Evolutionary conservation across 1,140 invertebrate species (phyloP).

Genomic region (Drosophila lini): DNA sequence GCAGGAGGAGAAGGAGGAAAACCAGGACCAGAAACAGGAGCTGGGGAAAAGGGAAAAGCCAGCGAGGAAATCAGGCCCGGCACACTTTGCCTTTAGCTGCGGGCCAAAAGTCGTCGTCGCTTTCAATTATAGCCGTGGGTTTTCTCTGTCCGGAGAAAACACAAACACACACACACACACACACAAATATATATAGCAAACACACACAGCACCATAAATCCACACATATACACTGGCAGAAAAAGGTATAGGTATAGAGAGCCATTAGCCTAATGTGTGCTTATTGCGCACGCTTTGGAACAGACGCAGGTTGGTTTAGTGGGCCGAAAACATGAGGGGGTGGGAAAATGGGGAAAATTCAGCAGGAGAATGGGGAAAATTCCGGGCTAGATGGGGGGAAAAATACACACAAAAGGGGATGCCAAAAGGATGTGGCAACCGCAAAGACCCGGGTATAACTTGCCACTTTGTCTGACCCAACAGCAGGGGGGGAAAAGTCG

Average conservation of each 20-base stretch:
- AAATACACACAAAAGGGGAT: slow-evolving; percentile 7
- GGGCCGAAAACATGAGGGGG: slow-evolving; percentile 7
- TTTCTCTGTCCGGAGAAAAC: slow-evolving; percentile 47
- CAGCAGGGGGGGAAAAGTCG: not conserved
- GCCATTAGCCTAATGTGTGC: slow-evolving; percentile 81
- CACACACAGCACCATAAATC: slow-evolving; percentile 1
- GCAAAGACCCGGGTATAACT: slow-evolving; percentile 30
- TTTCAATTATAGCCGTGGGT: slow-evolving; percentile 62
- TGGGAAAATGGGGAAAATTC: slow-evolving; percentile 8
- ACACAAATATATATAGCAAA: slow-evolving; percentile 18
- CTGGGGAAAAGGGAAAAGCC: slow-evolving; percentile 5
- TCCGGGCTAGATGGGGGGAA: not conserved
- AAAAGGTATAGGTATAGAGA: slow-evolving; percentile 27
- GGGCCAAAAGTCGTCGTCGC: slow-evolving; percentile 64
- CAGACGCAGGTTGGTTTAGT: slow-evolving; percentile 51
- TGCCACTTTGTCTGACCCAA: slow-evolving; percentile 42
- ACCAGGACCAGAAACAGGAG: slow-evolving; percentile 8
- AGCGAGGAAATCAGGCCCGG: slow-evolving; percentile 43
- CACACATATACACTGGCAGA: slow-evolving; percentile 19
- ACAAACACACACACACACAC: slow-evolving; percentile 37
- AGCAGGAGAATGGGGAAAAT: not conserved
- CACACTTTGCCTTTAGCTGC: slow-evolving; percentile 51
- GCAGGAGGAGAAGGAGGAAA: not conserved
- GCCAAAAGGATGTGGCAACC: slow-evolving; percentile 37
- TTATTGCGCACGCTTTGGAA: slow-evolving; percentile 80